Conservation (phyloP, 2,888 invertebrate species). For the Cephus pulcher region DNA sequence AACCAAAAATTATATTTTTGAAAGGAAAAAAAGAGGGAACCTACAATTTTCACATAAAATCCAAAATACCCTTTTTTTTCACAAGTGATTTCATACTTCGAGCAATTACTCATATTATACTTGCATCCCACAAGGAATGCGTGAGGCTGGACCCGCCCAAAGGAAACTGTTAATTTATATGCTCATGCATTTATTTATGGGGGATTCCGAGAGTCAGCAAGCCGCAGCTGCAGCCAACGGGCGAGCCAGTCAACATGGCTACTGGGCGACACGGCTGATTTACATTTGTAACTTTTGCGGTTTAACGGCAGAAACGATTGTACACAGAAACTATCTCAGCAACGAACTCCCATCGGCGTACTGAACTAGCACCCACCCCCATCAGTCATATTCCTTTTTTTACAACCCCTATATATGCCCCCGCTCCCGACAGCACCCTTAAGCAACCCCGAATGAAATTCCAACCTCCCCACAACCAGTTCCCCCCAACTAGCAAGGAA, state of each 20-base stretch:
- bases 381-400: too few species aligned
- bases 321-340: conserved; percentile 33
- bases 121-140: background rate
- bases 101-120: background rate
- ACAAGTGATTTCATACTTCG: background rate
- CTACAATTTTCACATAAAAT: too few species aligned
- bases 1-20: too few species aligned
- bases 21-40: too few species aligned
- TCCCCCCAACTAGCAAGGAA: too few species aligned
- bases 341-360: background rate
- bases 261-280: conserved; percentile 37
- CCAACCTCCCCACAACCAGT: too few species aligned
- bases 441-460: too few species aligned
- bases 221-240: background rate
- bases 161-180: conserved; percentile 7
- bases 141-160: background rate
- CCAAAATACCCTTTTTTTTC: too few species aligned
- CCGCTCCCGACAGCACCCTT: too few species aligned
- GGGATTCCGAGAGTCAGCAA: conserved; percentile 29
- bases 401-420: too few species aligned
- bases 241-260: too few species aligned
- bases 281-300: conserved; percentile 61
- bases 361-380: too few species aligned
- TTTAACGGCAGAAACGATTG: conserved; percentile 49
- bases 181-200: conserved; percentile 51